phyloP scores from a whole-genome alignment of 2,113 vertebrate species.

The Nestor notabilis region DNA sequence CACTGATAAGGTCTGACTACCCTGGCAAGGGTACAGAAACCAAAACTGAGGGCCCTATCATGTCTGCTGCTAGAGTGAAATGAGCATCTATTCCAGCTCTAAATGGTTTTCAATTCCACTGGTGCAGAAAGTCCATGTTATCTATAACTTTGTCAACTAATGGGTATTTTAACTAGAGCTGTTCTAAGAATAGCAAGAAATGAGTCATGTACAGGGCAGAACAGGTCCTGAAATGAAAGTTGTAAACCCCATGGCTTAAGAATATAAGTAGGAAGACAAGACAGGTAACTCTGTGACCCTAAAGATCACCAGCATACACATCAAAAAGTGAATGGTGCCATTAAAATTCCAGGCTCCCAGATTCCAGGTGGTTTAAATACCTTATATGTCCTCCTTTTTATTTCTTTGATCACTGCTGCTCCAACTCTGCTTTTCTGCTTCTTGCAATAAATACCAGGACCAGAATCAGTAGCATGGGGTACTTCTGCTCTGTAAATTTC shows the following conservation, averaged over 20 bases:
- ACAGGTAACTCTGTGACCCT: neutral
- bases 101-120: neutral
- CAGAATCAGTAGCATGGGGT: neutral
- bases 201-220: neutral
- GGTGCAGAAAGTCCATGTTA: neutral
- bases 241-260: neutral
- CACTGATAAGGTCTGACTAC: neutral
- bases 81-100: neutral
- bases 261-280: neutral
- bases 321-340: neutral
- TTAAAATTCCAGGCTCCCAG: neutral
- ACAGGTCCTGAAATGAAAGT: neutral
- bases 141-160: neutral
- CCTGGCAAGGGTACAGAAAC: neutral
- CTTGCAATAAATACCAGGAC: neutral
- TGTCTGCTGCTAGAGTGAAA: neutral
- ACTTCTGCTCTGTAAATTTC: slow-evolving; percentile 21
- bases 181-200: slow-evolving; percentile 7
- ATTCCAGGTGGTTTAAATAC: neutral
- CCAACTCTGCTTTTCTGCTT: neutral
- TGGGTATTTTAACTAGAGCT: neutral
- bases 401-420: neutral
- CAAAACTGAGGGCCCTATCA: neutral
- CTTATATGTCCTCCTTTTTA: neutral
- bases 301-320: neutral